Conservation (phyloP, 2,888 invertebrate genomes). For the Carabus problematicus region DNA sequence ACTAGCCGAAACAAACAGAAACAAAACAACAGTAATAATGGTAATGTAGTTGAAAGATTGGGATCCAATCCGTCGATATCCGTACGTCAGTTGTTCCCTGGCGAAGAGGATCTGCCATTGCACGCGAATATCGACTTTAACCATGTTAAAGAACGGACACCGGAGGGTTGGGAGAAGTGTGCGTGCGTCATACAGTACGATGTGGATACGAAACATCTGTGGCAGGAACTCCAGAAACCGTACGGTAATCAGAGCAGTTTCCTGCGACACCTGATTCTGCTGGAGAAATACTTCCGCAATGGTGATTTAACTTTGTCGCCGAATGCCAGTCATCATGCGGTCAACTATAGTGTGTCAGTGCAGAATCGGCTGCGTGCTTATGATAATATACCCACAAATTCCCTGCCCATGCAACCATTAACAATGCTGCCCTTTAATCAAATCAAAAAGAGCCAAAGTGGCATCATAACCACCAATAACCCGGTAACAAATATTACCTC, state of each 20-base stretch:
- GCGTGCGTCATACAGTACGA: conserved; percentile 82
- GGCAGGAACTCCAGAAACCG: conserved; percentile 84
- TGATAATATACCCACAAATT: conserved; percentile 65
- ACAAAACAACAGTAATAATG: conserved; percentile 46
- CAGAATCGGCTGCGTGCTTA: conserved; percentile 80
- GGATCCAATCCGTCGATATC: conserved; percentile 84
- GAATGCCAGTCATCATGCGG: conserved; percentile 76
- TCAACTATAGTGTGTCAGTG: conserved; percentile 80
- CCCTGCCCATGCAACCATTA: conserved; percentile 53
- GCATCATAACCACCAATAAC: conserved; percentile 49
- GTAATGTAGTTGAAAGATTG: conserved; percentile 70
- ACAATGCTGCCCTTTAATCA: conserved; percentile 55
- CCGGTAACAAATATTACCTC: conserved; percentile 21
- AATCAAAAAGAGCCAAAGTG: conserved; percentile 52
- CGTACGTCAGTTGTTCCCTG: conserved; percentile 80
- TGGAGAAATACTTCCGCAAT: conserved; percentile 84
- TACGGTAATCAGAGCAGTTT: conserved; percentile 90
- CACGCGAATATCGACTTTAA: conserved; percentile 78
- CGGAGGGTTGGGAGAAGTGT: conserved; percentile 86
- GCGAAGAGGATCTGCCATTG: conserved; percentile 82
- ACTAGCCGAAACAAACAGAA: conserved; percentile 14
- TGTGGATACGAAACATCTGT: conserved; percentile 78
- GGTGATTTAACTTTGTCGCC: conserved; percentile 79
- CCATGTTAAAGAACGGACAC: conserved; percentile 74
- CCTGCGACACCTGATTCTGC: conserved; percentile 77